A percentile compares a stretch with the other conserved stretches of the same genome.
Conservation (phyloP, 2,888 invertebrate species). For the Macaria notata region DNA sequence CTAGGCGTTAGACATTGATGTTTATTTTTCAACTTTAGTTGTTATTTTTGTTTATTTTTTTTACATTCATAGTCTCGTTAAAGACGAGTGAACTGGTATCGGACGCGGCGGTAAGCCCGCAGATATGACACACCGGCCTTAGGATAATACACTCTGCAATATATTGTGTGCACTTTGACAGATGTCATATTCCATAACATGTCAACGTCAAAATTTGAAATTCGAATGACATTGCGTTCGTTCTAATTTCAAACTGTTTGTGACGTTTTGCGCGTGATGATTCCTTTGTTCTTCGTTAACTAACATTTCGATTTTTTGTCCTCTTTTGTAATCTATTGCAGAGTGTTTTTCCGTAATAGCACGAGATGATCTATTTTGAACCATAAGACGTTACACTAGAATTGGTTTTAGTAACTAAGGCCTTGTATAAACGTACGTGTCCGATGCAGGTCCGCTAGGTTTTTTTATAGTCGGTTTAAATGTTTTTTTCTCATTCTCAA, state of each 20-base stretch:
- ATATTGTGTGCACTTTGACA: too few relatives aligned
- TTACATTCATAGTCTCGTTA: neutral
- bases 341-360: too few relatives aligned
- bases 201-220: neutral
- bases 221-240: neutral
- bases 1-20: too few relatives aligned
- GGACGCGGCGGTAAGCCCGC: conserved; percentile 47
- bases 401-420: conserved; percentile 30
- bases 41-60: too few relatives aligned
- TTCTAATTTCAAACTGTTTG: conserved; percentile 2
- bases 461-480: conserved; percentile 5
- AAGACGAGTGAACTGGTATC: conserved; percentile 9
- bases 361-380: too few relatives aligned
- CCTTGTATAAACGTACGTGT: conserved; percentile 44
- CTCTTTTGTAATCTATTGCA: too few relatives aligned
- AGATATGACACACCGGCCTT: conserved; percentile 68
- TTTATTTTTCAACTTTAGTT: too few relatives aligned
- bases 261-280: conserved; percentile 1
- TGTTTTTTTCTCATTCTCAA: neutral
- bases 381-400: too few relatives aligned
- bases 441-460: conserved; percentile 65
- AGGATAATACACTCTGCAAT: conserved; percentile 27
- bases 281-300: neutral
- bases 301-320: too few relatives aligned
- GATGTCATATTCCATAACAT: too few relatives aligned